Base-by-base conservation (phyloP, 1,140 invertebrate species). In the Brachionus paranguensis region DNA sequence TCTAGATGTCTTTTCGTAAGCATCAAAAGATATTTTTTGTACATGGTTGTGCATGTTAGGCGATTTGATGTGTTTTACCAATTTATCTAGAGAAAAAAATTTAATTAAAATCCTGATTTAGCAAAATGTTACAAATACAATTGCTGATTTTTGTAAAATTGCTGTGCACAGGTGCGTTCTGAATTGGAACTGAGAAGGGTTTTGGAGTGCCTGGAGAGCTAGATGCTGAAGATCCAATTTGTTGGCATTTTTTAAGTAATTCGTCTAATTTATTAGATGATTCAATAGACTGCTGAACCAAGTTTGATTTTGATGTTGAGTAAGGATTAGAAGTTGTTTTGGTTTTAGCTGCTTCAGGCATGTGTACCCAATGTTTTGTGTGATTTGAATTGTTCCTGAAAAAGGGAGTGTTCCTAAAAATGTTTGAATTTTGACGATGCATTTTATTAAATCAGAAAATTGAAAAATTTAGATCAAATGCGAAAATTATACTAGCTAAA, bases 241-340 rank as follows among this genome's bases (percentile, higher is more conserved):
- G 24, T 68, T 64, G 53, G 53, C 78, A 81, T 64, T 81, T 43
- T 11, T 60, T 68, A 0, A 81, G 27, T 33, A 81, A 17, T 68
- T 64, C 78, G 41, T 81, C 64, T 12, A 81, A 12, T 68, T 81
- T 60, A 45, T 81, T 81, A 20, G 78, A 60, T 6, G 78, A 81
- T 60, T 64, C 37, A 6, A 81, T 60, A n/a, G 78, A 45, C 64
- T 81, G 24, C 11, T 81, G 20, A 12, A 76, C 20, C 11, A 76
- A 29, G 17, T 47, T 27, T 12, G 41, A 50, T 50, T 76, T 45
- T 27, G 43, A n/a, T 53, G 41, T 27, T 50, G 45, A 17, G 17
- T 6, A 37, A 17, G 37, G 14, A 27, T 12, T n/a, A 27, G 43
- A 27, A n/a, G 33, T 37, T 37, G 33, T 7, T 37, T 37, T 37